phyloP scores from a whole-genome alignment of 2,113 vertebrate species.

The Sakesphorus luctuosus region DNA sequence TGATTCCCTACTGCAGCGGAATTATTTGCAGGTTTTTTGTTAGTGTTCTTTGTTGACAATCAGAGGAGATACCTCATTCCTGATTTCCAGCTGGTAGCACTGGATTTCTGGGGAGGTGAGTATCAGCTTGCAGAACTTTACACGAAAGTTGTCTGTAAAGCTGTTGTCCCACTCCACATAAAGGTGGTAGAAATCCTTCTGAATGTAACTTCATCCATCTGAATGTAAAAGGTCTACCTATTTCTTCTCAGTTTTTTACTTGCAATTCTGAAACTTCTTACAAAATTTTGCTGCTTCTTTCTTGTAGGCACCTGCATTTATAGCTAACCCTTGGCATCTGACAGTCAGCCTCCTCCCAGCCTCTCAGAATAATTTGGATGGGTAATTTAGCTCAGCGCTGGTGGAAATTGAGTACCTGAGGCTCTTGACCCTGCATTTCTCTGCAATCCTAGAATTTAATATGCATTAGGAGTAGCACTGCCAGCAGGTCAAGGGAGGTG shows the following conservation, averaged over 20 bases:
- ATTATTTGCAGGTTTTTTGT: background rate
- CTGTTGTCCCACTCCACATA: background rate
- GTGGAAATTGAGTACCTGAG: background rate
- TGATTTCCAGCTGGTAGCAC: background rate
- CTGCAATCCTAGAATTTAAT: background rate
- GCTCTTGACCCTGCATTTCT: background rate
- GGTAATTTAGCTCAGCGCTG: background rate
- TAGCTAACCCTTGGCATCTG: background rate
- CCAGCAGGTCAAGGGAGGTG: background rate
- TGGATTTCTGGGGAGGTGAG: background rate
- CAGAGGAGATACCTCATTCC: background rate
- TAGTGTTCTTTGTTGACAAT: background rate
- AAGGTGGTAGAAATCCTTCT: background rate
- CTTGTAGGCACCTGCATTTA: background rate
- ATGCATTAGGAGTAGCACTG: background rate
- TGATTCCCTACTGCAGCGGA: background rate
- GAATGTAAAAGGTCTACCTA: background rate
- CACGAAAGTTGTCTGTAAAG: background rate
- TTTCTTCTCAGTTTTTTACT: background rate
- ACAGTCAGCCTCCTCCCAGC: background rate
- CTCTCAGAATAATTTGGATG: background rate
- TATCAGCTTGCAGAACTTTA: background rate
- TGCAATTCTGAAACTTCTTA: background rate
- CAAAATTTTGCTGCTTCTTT: background rate
- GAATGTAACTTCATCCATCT: background rate